Conservation (phyloP, 2,888 invertebrate species). For the Neocrepidodera transversa region DNA sequence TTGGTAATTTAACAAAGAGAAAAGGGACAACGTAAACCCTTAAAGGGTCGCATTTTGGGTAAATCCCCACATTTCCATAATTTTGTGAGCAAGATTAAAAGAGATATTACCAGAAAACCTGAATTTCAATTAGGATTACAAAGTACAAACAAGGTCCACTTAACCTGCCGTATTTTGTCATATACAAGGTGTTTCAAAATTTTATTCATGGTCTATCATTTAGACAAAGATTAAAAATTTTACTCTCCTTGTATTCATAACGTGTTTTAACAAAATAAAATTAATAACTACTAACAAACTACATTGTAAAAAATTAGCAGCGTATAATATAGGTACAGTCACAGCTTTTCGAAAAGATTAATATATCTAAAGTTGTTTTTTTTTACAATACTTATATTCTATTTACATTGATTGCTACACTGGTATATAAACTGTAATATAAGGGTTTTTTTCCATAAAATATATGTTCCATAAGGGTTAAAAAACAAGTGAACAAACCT, state of each 20-base stretch:
- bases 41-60: not conserved
- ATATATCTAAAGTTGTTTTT: conserved; percentile 23
- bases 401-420: conserved; percentile 15
- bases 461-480: too few species aligned
- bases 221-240: not conserved
- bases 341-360: conserved; percentile 27
- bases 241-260: not conserved
- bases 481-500: too few species aligned
- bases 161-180: conserved; percentile 49
- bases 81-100: not conserved
- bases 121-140: conserved; percentile 30
- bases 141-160: conserved; percentile 53
- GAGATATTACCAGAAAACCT: conserved; percentile 6
- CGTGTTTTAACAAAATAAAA: not conserved
- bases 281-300: conserved; percentile 19
- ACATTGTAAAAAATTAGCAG: conserved; percentile 28
- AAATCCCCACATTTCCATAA: not conserved
- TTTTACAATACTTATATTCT: conserved; percentile 19
- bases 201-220: not conserved
- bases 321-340: conserved; percentile 33
- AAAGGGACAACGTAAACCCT: too few species aligned
- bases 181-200: conserved; percentile 12
- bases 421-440: conserved; percentile 3
- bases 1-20: too few species aligned
- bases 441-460: not conserved